phyloP scores from a whole-genome alignment of 2,797 vertebrate genomes.

The Erethizon dorsatum region DNA sequence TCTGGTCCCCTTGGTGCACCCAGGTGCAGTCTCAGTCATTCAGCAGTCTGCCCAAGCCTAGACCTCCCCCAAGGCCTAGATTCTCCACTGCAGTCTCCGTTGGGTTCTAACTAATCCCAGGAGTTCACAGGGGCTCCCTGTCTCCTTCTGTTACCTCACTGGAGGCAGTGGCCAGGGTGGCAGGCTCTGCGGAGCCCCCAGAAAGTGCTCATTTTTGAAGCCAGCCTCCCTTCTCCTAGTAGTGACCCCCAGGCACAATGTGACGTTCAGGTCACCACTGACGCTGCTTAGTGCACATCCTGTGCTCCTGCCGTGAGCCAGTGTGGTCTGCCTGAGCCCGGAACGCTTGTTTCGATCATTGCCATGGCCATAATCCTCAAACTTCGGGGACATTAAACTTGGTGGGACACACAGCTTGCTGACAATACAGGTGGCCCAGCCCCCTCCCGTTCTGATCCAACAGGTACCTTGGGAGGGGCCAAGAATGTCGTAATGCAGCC shows the following conservation, averaged over 20 bases:
- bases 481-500: not conserved
- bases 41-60: not conserved
- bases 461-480: not conserved
- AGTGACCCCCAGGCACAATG: not conserved
- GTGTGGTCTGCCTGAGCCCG: not conserved
- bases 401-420: not conserved
- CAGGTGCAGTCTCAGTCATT: fast-evolving
- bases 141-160: not conserved
- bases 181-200: not conserved
- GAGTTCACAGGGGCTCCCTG: not conserved
- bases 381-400: not conserved
- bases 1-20: not conserved
- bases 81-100: not conserved
- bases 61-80: not conserved
- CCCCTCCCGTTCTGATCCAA: not conserved
- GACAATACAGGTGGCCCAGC: not conserved
- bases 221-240: not conserved
- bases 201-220: not conserved
- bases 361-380: not conserved
- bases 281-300: not conserved
- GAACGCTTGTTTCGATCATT: not conserved
- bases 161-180: not conserved
- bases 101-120: not conserved
- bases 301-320: too few species aligned
- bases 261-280: not conserved